Conservation (phyloP, 2,888 invertebrate species). For the Siphlonurus alternatus region DNA sequence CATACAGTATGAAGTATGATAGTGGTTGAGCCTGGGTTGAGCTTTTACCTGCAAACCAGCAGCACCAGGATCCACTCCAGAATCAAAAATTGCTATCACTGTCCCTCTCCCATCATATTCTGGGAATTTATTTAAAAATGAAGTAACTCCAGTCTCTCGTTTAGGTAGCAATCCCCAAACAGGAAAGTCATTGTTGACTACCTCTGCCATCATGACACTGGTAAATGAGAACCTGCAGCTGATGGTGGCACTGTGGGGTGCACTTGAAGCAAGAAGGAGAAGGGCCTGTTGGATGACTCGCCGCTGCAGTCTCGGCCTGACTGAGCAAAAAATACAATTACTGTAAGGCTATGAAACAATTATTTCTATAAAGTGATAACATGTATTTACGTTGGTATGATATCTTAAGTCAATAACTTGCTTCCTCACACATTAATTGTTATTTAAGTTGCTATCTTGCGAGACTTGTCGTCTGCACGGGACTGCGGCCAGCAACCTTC, state of each 20-base stretch:
- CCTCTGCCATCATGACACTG: conserved; percentile 23
- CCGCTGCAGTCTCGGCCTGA: background rate
- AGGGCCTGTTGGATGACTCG: background rate
- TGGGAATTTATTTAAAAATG: conserved; percentile 76
- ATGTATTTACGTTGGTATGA: background rate
- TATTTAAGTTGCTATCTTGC: background rate
- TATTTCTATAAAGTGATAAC: background rate
- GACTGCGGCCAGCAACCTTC: background rate
- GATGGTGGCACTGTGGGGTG: conserved; percentile 5
- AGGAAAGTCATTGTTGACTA: conserved; percentile 46
- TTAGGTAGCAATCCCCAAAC: conserved; percentile 78
- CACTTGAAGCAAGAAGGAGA: background rate
- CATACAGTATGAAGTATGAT: background rate
- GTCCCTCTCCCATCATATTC: conserved; percentile 82
- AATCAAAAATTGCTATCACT: conserved; percentile 90
- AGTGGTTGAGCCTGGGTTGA: background rate
- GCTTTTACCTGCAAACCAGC: conserved; percentile 69
- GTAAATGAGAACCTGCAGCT: conserved; percentile 1
- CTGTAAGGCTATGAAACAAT: background rate
- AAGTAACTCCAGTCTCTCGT: conserved; percentile 80
- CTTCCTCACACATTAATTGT: background rate
- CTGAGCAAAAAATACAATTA: background rate
- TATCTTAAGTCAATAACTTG: background rate
- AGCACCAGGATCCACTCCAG: conserved; percentile 94
- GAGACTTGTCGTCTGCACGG: background rate